phyloP scores from a whole-genome alignment of 1,140 invertebrate genomes.

The Sitobion miscanthi region DNA sequence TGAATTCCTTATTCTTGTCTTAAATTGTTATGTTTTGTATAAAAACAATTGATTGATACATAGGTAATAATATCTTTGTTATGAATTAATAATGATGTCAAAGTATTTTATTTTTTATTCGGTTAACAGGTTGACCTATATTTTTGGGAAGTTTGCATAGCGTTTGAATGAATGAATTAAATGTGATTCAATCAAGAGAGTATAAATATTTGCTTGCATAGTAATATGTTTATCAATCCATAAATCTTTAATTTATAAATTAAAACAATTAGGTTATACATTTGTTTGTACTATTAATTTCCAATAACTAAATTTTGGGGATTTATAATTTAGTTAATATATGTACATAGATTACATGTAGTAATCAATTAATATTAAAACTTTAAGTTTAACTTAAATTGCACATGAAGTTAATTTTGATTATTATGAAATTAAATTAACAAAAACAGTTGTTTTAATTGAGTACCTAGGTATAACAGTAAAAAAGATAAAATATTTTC shows the following conservation, averaged over 20 bases:
- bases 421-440: background rate
- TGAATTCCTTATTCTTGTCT: background rate
- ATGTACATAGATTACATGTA: background rate
- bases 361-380: background rate
- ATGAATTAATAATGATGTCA: background rate
- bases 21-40: background rate
- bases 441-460: background rate
- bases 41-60: background rate
- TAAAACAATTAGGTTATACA: background rate
- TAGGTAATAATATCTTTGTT: no score
- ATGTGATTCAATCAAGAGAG: background rate
- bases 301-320: background rate
- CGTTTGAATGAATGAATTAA: background rate
- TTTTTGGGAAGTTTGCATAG: background rate
- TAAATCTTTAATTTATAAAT: background rate
- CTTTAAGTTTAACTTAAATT: background rate
- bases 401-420: background rate
- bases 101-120: background rate
- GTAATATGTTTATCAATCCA: background rate
- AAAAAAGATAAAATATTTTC: background rate
- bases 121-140: slow-evolving; percentile 20
- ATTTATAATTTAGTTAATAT: background rate
- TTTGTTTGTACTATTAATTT: background rate
- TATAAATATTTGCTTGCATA: background rate
- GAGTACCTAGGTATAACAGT: background rate